Percentiles rank a stretch among this genome's conserved stretches.
Evolutionary conservation across 35 echinoderm and acorn worm genomes (phyloP).

Genomic region (Nesometra sesokonis): DNA sequence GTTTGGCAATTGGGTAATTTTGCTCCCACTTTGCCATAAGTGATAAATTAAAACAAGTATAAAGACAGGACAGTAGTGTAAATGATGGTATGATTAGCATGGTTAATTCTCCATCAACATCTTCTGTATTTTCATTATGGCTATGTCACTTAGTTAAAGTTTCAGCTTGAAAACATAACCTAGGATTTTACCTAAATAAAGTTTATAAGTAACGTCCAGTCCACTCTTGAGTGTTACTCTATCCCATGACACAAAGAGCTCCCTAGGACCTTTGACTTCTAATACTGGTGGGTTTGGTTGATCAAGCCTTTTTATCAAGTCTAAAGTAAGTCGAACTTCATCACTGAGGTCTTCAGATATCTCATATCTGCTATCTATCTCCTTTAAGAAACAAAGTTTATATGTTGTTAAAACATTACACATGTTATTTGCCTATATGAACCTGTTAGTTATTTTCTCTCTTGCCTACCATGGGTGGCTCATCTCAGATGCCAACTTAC

Average conservation of each 20-base stretch:
- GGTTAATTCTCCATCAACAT: neutral
- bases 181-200: constrained; percentile 54
- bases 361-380: neutral
- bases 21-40: too few species aligned
- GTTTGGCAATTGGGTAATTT: too few species aligned
- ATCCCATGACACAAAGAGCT: constrained; percentile 45
- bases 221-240: constrained; percentile 39
- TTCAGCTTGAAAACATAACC: neutral
- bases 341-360: constrained; percentile 56
- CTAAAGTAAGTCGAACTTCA: constrained; percentile 71
- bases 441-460: too few species aligned
- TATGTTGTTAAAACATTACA: neutral
- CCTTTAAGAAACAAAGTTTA: neutral
- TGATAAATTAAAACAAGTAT: too few species aligned
- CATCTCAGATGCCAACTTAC: too few species aligned
- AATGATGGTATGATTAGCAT: neutral
- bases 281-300: constrained; percentile 64
- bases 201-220: constrained; percentile 50
- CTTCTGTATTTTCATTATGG: neutral
- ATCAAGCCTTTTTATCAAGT: constrained; percentile 58
- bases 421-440: too few species aligned
- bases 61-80: too few species aligned
- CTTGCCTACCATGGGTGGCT: too few species aligned
- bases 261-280: constrained; percentile 65
- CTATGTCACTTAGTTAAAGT: neutral